Base-by-base conservation (phyloP, 2,113 vertebrate species). In the Aplodontia rufa region DNA sequence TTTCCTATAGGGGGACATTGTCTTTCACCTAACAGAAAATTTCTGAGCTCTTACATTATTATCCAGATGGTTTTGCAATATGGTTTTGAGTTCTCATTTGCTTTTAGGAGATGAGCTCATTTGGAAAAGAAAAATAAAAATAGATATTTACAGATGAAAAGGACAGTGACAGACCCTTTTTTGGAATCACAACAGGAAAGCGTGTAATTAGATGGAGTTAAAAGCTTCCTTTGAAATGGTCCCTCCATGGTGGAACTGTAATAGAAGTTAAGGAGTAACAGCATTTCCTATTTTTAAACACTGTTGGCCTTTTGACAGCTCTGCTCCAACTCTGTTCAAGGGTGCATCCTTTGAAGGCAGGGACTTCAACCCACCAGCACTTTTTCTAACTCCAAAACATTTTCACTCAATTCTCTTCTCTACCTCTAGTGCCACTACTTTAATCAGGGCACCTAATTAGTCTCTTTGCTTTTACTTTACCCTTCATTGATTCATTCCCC, bases 101-200 rank as follows among this genome's bases (percentile, higher is more conserved):
- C 32, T 95, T 84, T 66, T 76, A 92, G 35, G 66, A 78, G 89
- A 74, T 94, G 89, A 96, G 16, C 37, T 93, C 49, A 42, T 68
- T 71, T 79, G 53, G 66, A 92, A 94, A 72, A 80, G 30, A 89
- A 92, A 71, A 91, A 35, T 35, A 0, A 28, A 32, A 62, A 62
- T 6, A 9, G 81, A 9, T 72, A 62, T 79, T 74, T 88, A 26
- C 13, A 5, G 26, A 53, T 32, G 35, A 85, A 86, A 94, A 93
- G n/a, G 58, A 40, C 26, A 74, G 24, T 16, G 8, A 22, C 55
- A 11, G 47, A 55, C 17, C 26, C 62, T 86, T 78, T 49, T 87
- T 35, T 68, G 87, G 74, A 78, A 82, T 93, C 37, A 60, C 32
- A 85, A 47, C 5, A 58, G 42, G 62, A 42, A 6, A 13, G 9